A percentile compares a stretch with the other conserved stretches of the same genome.
Evolutionary conservation across 2,113 vertebrate species (phyloP).

Genomic region (Neoarius graeffei): DNA sequence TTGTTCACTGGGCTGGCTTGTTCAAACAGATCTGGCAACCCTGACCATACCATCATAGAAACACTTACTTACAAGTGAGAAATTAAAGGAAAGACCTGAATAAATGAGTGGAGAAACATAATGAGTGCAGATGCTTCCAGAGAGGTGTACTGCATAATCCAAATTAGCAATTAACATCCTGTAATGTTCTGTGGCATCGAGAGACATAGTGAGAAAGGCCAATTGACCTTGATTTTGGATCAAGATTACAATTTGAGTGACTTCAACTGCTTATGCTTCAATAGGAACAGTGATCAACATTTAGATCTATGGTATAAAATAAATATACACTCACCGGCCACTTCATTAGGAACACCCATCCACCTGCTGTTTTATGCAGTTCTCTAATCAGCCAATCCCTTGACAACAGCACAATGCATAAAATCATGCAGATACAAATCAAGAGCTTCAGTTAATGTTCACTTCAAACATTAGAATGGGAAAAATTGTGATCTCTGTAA

Average conservation of each 20-base stretch:
- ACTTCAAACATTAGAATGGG: too few relatives aligned
- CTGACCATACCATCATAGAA: background rate
- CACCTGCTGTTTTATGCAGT: too few relatives aligned
- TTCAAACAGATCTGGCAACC: background rate
- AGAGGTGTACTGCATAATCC: background rate
- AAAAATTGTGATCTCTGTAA: too few relatives aligned
- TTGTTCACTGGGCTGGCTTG: background rate
- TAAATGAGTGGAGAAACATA: background rate
- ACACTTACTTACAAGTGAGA: background rate
- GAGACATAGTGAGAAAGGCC: background rate
- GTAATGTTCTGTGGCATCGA: background rate
- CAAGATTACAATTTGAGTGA: background rate
- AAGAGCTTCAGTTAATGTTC: too few relatives aligned
- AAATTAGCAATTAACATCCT: background rate
- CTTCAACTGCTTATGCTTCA: background rate
- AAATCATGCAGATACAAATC: too few relatives aligned
- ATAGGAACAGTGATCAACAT: background rate
- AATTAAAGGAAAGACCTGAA: background rate
- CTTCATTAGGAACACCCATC: too few relatives aligned
- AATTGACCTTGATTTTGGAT: background rate
- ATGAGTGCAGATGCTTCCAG: too few relatives aligned
- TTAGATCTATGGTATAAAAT: background rate
- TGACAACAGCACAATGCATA: too few relatives aligned
- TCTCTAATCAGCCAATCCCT: too few relatives aligned
- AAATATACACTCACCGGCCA: too few relatives aligned